Evolutionary conservation across 2,888 invertebrate species (phyloP).

Genomic region (Lottia scabra): DNA sequence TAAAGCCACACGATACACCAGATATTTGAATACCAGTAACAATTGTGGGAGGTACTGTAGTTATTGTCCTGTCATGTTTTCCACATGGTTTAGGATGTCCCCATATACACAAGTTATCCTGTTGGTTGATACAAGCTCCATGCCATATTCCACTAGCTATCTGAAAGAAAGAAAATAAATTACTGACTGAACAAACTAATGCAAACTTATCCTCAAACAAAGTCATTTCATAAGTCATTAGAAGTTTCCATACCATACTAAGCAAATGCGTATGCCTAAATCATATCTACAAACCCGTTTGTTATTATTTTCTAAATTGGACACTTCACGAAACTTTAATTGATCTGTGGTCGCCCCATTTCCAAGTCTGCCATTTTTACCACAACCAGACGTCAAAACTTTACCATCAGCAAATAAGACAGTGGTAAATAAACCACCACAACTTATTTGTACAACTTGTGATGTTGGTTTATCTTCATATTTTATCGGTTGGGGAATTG

Average conservation of each 20-base stretch:
- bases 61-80: constrained; percentile 18
- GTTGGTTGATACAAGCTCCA: constrained; percentile 41
- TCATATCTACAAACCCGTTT: constrained; percentile 7
- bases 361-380: constrained; percentile 49
- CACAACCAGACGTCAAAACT: constrained; percentile 43
- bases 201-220: too few relatives aligned
- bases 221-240: too few relatives aligned
- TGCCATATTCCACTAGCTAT: constrained; percentile 56
- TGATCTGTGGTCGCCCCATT: constrained; percentile 33
- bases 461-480: not conserved
- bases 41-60: constrained; percentile 24
- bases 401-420: constrained; percentile 34
- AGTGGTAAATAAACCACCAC: constrained; percentile 43
- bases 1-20: constrained; percentile 50
- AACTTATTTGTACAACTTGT: constrained; percentile 23
- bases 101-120: constrained; percentile 45
- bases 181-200: too few relatives aligned
- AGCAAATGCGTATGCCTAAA: too few relatives aligned
- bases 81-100: constrained; percentile 49
- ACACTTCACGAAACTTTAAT: constrained; percentile 18
- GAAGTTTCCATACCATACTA: too few relatives aligned
- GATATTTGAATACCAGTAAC: constrained; percentile 26
- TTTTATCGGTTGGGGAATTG: not conserved
- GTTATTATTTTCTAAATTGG: constrained; percentile 18
- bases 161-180: constrained; percentile 33